These are phyloP conservation scores for Arizona elegans DNA, from an alignment of 2,113 vertebrate species.

Conservation along the genomic window DNA sequence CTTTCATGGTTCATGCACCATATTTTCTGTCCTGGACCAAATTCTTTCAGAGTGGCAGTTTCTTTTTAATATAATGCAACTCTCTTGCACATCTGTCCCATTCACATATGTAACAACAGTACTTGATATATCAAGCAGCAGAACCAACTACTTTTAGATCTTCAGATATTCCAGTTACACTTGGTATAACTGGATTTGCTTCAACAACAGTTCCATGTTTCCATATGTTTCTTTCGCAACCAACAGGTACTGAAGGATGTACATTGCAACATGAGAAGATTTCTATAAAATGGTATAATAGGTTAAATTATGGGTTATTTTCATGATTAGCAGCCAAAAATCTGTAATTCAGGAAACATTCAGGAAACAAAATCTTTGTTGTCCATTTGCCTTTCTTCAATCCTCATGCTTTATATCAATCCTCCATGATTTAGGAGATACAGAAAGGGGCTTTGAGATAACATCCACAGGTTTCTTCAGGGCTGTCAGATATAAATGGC, in stretches of 20 bases:
- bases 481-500: neutral
- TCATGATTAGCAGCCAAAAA: neutral
- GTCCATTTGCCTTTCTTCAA: neutral
- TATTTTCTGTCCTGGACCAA: neutral
- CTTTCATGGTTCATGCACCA: neutral
- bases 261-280: neutral
- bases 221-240: neutral
- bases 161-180: neutral
- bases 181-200: neutral
- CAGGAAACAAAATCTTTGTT: neutral
- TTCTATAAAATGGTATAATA: neutral
- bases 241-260: neutral
- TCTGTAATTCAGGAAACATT: neutral
- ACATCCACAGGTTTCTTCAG: neutral
- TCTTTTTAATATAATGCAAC: neutral
- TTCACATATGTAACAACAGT: neutral
- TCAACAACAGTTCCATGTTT: neutral
- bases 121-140: neutral
- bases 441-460: neutral
- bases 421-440: neutral
- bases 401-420: neutral
- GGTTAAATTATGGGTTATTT: neutral
- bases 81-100: neutral
- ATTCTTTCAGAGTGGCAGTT: neutral
- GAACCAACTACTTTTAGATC: neutral